Conservation (phyloP, 2,888 invertebrate species). For the Sabellastarte sp. region DNA sequence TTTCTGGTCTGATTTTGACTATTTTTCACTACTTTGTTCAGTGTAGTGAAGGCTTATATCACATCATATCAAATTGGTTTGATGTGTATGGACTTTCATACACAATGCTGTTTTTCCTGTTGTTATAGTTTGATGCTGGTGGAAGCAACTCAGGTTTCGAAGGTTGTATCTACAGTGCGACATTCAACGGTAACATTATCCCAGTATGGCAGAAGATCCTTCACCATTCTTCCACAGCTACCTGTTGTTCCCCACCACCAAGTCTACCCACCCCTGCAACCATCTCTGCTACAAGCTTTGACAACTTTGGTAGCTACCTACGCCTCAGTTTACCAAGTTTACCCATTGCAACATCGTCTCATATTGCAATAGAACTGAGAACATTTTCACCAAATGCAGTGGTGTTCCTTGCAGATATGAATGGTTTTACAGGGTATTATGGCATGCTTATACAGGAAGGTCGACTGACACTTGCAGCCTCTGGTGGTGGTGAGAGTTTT, state of each 20-base stretch:
- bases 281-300: conserved; percentile 21
- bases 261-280: conserved; percentile 3
- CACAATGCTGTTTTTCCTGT: too few relatives aligned
- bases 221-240: conserved; percentile 11
- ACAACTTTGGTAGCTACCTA: conserved; percentile 33
- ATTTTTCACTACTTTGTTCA: too few relatives aligned
- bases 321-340: neutral
- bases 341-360: conserved; percentile 3
- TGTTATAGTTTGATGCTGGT: too few relatives aligned
- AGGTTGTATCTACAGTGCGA: conserved; percentile 33
- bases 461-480: conserved; percentile 16
- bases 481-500: conserved; percentile 1
- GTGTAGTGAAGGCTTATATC: too few relatives aligned
- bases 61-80: too few relatives aligned
- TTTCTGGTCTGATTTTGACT: too few relatives aligned
- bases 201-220: conserved; percentile 31
- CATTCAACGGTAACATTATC: conserved; percentile 21
- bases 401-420: conserved; percentile 22
- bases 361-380: conserved; percentile 29
- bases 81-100: too few relatives aligned
- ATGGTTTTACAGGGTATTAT: conserved; percentile 3
- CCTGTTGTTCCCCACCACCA: conserved; percentile 28
- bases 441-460: conserved; percentile 25
- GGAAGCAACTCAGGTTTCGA: conserved; percentile 24
- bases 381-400: conserved; percentile 30